Conservation (phyloP, 64 coral and sea anemone genomes). For the Acropora yongei region DNA sequence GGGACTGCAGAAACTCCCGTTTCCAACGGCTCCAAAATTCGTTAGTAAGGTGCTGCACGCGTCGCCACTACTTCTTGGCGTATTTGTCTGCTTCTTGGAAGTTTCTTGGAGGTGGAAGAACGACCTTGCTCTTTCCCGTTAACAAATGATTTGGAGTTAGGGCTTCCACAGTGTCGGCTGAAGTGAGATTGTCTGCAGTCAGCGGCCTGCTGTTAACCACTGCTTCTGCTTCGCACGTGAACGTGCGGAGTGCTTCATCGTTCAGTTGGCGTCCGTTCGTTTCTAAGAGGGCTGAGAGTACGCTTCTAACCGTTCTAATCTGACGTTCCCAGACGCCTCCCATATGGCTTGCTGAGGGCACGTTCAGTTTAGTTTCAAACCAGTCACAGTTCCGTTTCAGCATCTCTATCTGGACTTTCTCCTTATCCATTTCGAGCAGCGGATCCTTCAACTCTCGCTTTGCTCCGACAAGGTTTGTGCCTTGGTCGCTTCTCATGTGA, state of each 20-base stretch:
- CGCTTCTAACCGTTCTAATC: background rate
- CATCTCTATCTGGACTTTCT: background rate
- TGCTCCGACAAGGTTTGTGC: constrained; percentile 41
- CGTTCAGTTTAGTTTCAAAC: background rate
- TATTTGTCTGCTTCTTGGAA: background rate
- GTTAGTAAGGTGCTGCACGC: background rate
- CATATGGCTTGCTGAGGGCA: background rate
- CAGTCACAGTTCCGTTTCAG: background rate
- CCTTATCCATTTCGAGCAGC: background rate
- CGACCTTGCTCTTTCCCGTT: background rate
- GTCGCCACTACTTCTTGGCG: background rate
- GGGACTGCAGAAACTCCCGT: background rate
- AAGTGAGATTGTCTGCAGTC: background rate
- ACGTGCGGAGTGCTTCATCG: background rate
- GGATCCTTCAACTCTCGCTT: background rate
- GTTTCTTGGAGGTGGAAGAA: background rate
- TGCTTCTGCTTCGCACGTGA: background rate
- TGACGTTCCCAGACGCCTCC: background rate
- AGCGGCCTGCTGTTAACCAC: background rate
- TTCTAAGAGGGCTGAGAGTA: background rate
- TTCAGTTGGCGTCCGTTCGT: background rate
- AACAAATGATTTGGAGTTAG: background rate
- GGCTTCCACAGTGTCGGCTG: background rate
- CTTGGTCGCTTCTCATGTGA: constrained; percentile 47
- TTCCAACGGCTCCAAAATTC: background rate